Base-by-base conservation (phyloP, 1,140 invertebrate genomes). In the Conus ventricosus region DNA sequence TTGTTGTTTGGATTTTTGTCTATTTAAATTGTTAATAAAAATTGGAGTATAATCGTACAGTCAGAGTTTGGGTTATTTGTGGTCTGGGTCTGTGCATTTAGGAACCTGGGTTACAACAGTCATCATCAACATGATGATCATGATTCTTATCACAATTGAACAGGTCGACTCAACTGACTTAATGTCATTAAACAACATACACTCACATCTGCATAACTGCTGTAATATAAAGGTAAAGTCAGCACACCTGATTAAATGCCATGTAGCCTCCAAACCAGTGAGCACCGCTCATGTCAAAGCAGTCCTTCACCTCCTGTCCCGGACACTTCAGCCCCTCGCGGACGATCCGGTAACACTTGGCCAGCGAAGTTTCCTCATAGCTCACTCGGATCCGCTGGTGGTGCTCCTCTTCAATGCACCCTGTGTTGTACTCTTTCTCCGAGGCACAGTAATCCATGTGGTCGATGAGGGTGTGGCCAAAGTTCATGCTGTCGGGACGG, bases 261-360 rank as follows among this genome's bases (percentile, higher is more conserved):
- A 95, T 94, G 53, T 94, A 95, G 1, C 95, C 95, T 23, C 94
- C 94, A 81, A 90, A 94, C 94, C 94, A 95, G 51, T 91, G 91
- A 39, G 83, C 89, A 4, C 87, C 85, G 3, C 87, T 91, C 57
- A 94, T 89, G 51, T 93, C 89, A 85, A 90, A 92, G 87, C 94
- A 94, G 88, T 95, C 92, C 15, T 89, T 82, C 7, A 92, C 82
- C 6, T 87, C 89, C 67, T 92, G 90, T 53, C 82, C 55, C 1
- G 78, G 76, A 39, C 90, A 91, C 13, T 71, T 17, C 71, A 87
- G 75, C 17, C 85, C 85, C 25, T 87, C 85, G 75, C 90, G 90
- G 8, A 84, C 57, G 51, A 92, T 54, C 6, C 89, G 76, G 85
- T 91, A 91, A 71, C 92, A 92, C 25, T n/a, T 71, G 67, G 39